Conservation (phyloP, 2,888 invertebrate genomes). For the Beris morrisii region DNA sequence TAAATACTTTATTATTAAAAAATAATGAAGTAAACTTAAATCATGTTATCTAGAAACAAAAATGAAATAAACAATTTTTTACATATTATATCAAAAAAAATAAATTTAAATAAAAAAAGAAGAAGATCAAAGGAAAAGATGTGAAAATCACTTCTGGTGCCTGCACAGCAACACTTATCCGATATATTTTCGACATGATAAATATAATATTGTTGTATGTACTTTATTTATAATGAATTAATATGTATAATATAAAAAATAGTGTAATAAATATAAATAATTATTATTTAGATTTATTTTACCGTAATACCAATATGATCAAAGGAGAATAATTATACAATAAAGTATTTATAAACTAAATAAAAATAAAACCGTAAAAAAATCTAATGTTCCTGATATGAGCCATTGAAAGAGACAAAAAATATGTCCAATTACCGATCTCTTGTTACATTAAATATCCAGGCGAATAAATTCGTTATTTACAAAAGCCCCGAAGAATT, state of each 20-base stretch:
- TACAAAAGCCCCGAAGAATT: background rate
- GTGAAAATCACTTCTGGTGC: constrained; percentile 31
- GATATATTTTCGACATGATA: constrained; percentile 18
- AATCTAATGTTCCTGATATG: constrained; percentile 27
- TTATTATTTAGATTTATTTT: constrained; percentile 21
- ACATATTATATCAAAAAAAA: constrained; percentile 32
- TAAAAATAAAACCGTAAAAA: no score
- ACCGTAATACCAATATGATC: constrained; percentile 12
- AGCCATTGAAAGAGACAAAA: constrained; percentile 13
- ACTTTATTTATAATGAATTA: constrained; percentile 17
- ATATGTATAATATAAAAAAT: constrained; percentile 8
- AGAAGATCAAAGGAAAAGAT: constrained; percentile 24
- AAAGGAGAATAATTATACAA: background rate
- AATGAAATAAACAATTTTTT: constrained; percentile 39
- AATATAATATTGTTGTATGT: constrained; percentile 23
- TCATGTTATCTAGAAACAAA: constrained; percentile 34
- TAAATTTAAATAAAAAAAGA: constrained; percentile 18
- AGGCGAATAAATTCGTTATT: background rate
- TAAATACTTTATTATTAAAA: constrained; percentile 18
- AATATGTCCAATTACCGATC: constrained; percentile 5
- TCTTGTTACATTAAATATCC: constrained; percentile 8
- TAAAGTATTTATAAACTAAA: background rate
- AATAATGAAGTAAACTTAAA: constrained; percentile 37
- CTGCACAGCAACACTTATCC: constrained; percentile 27
- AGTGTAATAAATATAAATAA: constrained; percentile 16